Conservation (phyloP, 2,113 vertebrate species). For the Micronycteris hirsuta region DNA sequence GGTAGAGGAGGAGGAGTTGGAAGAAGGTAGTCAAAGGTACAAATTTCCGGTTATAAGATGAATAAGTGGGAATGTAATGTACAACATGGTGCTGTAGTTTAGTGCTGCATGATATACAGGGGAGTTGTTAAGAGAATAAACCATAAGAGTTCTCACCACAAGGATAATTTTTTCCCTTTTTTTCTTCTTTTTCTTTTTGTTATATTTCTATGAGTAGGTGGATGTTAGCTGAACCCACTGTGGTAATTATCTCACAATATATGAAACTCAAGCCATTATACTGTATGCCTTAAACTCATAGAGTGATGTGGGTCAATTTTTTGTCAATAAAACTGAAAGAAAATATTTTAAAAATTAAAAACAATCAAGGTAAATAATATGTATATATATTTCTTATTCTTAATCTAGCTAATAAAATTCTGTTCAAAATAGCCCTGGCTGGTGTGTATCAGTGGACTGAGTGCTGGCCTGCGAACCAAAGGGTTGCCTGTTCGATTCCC, state of each 20-base stretch:
- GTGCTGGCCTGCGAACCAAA: too few relatives aligned
- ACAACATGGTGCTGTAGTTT: not conserved
- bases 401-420: not conserved
- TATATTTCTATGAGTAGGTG: not conserved
- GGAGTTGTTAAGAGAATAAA: not conserved
- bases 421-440: too few relatives aligned
- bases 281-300: not conserved
- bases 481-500: too few relatives aligned
- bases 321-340: not conserved
- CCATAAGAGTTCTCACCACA: not conserved
- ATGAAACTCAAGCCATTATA: not conserved
- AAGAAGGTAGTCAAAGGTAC: not conserved
- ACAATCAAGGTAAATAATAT: not conserved
- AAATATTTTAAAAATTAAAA: not conserved
- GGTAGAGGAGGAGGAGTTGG: not conserved
- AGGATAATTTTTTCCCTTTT: not conserved
- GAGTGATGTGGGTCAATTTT: not conserved
- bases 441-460: too few relatives aligned
- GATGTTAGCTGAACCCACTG: not conserved
- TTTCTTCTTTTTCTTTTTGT: not conserved
- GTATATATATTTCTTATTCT: not conserved
- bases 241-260: not conserved
- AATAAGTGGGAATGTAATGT: not conserved
- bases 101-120: not conserved
- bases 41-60: not conserved